These are phyloP conservation scores for Brachionus rotundiformis DNA, from an alignment of 1,140 invertebrate species.

Conservation along the genomic window DNA sequence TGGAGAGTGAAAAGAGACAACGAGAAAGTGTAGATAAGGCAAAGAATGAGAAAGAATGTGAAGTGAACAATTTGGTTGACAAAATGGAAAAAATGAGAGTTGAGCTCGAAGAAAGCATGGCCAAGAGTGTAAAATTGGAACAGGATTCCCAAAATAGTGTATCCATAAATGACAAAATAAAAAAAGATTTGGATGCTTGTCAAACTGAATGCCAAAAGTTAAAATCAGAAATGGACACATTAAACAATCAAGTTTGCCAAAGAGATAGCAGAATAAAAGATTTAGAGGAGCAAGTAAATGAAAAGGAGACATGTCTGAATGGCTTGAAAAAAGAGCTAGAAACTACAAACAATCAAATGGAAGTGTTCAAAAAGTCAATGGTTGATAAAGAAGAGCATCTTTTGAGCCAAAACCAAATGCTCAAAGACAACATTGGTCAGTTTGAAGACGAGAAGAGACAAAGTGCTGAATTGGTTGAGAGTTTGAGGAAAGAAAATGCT, in stretches of 20 bases:
- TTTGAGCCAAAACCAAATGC: slow-evolving; percentile 10
- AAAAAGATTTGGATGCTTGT: neutral
- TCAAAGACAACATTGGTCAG: neutral
- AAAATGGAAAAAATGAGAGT: neutral
- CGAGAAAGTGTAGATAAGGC: neutral
- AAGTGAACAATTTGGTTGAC: neutral
- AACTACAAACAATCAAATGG: neutral
- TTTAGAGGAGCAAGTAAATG: neutral
- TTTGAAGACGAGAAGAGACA: neutral
- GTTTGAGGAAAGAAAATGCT: neutral
- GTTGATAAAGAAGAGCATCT: neutral
- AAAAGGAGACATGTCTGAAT: neutral
- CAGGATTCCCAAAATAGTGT: neutral
- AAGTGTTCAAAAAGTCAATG: neutral
- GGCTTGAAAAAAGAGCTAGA: neutral
- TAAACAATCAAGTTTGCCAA: neutral
- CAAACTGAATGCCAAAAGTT: neutral
- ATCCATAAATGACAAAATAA: neutral
- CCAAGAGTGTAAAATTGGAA: neutral
- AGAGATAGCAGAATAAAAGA: neutral
- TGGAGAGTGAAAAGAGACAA: neutral
- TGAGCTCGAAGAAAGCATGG: neutral
- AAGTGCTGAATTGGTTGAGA: neutral
- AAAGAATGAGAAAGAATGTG: neutral
- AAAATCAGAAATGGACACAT: neutral